Percentiles rank a stretch among this genome's conserved stretches.
phyloP scores from a whole-genome alignment of 2,113 vertebrate genomes.

The Ictidomys tridecemlineatus region DNA sequence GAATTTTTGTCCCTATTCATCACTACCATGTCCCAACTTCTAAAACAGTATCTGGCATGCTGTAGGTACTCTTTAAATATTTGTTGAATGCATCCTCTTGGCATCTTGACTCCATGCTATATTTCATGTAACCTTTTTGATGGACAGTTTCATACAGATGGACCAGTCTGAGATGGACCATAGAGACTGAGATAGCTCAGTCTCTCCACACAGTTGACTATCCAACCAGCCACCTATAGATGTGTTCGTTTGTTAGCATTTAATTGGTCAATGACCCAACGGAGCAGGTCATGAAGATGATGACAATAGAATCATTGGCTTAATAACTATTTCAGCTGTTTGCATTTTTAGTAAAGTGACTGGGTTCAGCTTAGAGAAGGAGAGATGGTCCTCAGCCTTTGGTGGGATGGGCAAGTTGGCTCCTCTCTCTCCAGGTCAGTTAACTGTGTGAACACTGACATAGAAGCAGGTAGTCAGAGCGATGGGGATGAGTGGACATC shows the following conservation, averaged over 20 bases:
- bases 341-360: neutral
- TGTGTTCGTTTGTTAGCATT: neutral
- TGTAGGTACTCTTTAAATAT: neutral
- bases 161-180: no score
- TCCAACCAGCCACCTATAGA: neutral
- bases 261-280: neutral
- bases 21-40: neutral
- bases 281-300: neutral
- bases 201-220: neutral
- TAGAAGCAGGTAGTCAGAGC: neutral
- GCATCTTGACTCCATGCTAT: neutral
- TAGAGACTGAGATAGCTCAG: neutral
- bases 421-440: neutral
- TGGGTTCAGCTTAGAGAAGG: constrained; percentile 13
- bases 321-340: neutral
- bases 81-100: neutral
- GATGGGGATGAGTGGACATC: neutral
- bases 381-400: neutral
- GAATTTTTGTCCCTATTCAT: neutral
- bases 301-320: neutral
- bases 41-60: neutral
- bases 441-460: neutral
- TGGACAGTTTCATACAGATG: neutral
- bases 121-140: neutral
- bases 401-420: neutral